Evolutionary conservation across 1,140 invertebrate genomes (phyloP).

Genomic region (Mamestra configurata): DNA sequence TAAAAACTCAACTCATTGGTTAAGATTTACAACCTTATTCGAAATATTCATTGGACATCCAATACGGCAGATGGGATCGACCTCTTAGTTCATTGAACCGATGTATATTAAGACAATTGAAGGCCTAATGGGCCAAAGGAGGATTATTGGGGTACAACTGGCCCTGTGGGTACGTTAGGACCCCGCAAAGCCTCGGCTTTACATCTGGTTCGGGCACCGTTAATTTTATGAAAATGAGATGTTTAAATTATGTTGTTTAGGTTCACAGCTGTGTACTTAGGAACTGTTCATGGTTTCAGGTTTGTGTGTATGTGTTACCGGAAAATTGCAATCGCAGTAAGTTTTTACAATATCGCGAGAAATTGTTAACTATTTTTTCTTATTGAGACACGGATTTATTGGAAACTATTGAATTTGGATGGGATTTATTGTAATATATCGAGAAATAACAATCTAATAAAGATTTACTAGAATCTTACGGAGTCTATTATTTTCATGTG

Average conservation of each 20-base stretch:
- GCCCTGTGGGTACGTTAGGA: constrained; percentile 21
- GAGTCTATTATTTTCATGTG: no score
- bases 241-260: constrained; percentile 27
- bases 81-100: constrained; percentile 39
- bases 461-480: no score
- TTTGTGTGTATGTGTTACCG: no score
- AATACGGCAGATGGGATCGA: constrained; percentile 20
- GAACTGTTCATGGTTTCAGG: not conserved
- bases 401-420: no score
- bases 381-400: no score
- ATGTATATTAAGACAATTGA: constrained; percentile 44
- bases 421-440: no score
- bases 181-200: constrained; percentile 23
- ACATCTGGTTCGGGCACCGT: not conserved
- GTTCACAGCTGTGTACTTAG: constrained; percentile 5
- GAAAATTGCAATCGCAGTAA: no score
- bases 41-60: constrained; percentile 11
- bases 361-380: no score
- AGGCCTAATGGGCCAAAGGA: constrained; percentile 25
- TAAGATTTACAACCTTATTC: constrained; percentile 9
- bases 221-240: constrained; percentile 23
- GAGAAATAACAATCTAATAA: no score
- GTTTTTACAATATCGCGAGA: no score
- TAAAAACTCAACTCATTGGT: not conserved
- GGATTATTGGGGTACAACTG: constrained; percentile 44